Base-by-base conservation (phyloP, 2,113 vertebrate species). In the Riparia riparia region DNA sequence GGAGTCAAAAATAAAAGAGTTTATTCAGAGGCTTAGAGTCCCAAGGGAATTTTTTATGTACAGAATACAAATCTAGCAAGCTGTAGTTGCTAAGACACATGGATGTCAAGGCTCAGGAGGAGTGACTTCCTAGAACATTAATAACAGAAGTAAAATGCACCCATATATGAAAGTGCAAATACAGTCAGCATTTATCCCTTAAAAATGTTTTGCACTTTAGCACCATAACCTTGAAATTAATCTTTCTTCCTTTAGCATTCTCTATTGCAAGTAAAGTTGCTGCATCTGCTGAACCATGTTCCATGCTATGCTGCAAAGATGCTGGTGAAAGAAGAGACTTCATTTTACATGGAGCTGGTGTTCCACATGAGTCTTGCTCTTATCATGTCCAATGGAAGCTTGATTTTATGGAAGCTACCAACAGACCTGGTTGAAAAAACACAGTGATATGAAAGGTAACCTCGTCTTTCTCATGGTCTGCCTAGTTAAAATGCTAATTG, bases 401-500 rank as follows among this genome's bases (percentile, higher is more conserved):
- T 90, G 68, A 32, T 81, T 84, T 94, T 90, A 39, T 32, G 22
- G 69, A 93, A 96, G 25, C 37, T 80, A 17, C 54, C 69, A 76
- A 76, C 6, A 34, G 47, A 84, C 14, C 29, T 77, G 31, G 20
- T n/a, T 34, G 54, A 82, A 83, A 71, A 90, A 90, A 80, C 5
- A 44, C 1, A 29, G 22, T 49, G 19, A 80, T 73, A 44, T 71
- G 47, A 89, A 90, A 81, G n/a, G 45, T 9, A 73, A 32, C 8
- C 7, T 65, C 3, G 5, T 88, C 53, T 94, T 91, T 78, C 34
- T 65, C 70, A 20, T 1, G 3, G 19, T 31, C 47, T 87, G 39
- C 50, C 41, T 85, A 89, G 93, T 93, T 92, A 93, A 85, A 90
- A 76, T 86, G 41, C 37, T 90, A 80, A 86, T 79, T 80, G 64